A percentile compares a stretch with the other conserved stretches of the same genome.
Evolutionary conservation across 1,140 invertebrate genomes (phyloP).

Genomic region (Battus philenor): DNA sequence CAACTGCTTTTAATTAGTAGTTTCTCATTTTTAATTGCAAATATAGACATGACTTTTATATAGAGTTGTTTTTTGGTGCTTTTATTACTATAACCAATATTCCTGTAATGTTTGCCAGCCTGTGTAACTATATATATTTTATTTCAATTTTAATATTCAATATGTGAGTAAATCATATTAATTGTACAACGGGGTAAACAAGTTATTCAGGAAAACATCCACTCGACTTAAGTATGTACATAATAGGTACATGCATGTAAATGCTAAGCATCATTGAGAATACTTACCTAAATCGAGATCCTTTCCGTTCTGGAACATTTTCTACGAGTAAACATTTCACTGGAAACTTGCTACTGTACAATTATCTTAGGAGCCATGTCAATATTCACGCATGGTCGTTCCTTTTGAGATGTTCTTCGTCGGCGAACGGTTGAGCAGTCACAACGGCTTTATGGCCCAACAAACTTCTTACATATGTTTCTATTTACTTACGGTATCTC

Average conservation of each 20-base stretch:
- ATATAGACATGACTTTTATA: no score
- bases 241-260: neutral
- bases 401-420: conserved; percentile 23
- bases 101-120: no score
- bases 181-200: no score
- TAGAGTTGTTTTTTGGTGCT: no score
- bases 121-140: no score
- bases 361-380: conserved; percentile 17
- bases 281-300: conserved; percentile 11
- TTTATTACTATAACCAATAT: no score
- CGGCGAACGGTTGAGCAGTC: conserved; percentile 19
- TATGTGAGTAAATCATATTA: no score
- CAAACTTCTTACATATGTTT: conserved; percentile 20
- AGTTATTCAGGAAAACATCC: no score
- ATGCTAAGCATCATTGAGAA: neutral
- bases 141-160: no score
- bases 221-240: no score
- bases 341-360: conserved; percentile 12
- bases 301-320: conserved; percentile 8
- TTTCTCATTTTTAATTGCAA: no score
- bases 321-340: conserved; percentile 9
- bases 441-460: conserved; percentile 24
- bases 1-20: no score
- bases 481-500: conserved; percentile 24
- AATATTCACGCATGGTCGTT: conserved; percentile 28